These are phyloP conservation scores for Piprites chloris DNA, from an alignment of 2,113 vertebrate genomes.

Conservation along the genomic window DNA sequence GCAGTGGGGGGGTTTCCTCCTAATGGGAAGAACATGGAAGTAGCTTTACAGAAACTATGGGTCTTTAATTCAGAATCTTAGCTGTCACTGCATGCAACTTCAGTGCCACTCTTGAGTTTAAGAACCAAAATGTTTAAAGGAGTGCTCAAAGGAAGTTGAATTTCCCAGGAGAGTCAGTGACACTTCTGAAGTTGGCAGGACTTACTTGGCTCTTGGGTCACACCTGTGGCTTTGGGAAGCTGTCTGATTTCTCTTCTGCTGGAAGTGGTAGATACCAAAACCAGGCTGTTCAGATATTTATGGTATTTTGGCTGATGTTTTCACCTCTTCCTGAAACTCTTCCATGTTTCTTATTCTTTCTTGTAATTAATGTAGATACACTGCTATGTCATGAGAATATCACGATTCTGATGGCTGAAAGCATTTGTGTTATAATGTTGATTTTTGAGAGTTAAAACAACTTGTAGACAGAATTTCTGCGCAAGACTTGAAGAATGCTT, in stretches of 20 bases:
- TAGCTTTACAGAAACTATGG: constrained; percentile 22
- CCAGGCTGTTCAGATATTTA: background rate
- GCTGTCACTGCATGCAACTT: constrained; percentile 43
- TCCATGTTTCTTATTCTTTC: constrained; percentile 60
- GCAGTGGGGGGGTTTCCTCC: background rate
- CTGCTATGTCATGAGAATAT: background rate
- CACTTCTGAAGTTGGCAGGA: background rate
- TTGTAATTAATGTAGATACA: background rate
- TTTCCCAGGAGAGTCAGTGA: constrained; percentile 30
- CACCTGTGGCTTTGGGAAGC: constrained; percentile 25
- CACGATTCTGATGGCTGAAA: constrained; percentile 24
- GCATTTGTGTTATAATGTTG: constrained; percentile 10
- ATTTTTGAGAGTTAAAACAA: background rate
- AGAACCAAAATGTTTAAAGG: background rate
- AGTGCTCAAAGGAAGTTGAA: constrained; percentile 41
- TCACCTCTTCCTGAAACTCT: constrained; percentile 56
- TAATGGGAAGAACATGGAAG: constrained; percentile 53
- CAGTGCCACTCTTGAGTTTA: constrained; percentile 47
- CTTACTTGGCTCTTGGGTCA: background rate
- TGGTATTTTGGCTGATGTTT: constrained; percentile 24
- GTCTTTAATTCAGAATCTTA: constrained; percentile 8
- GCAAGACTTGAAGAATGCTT: background rate
- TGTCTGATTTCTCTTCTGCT: constrained; percentile 12
- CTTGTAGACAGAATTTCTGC: background rate
- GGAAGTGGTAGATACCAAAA: constrained; percentile 24